Evolutionary conservation across 2,888 invertebrate species (phyloP), one percentile per base, ranked within the genome.

Genomic region (Cylindroiulus punctatus): DNA sequence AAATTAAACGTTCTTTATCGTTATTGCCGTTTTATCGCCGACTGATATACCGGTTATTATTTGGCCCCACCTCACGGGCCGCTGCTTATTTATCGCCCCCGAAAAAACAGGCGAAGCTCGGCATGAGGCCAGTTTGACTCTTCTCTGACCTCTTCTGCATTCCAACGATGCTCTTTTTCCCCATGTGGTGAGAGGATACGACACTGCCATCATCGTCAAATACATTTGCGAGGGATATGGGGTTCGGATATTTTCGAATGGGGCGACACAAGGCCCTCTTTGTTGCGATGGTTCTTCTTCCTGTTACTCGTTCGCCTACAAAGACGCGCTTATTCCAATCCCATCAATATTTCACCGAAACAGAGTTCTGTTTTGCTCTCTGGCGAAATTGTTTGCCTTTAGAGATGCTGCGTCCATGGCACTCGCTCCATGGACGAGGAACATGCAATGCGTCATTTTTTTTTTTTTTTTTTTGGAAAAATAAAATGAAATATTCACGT

Each of bases 101-200:
- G 76, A 76, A 76, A 57, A 76, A 76, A 30, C 7, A 30, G 76
- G 76, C 76, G 76, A 26, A 76, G 30, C 76, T 76, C 26, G 26
- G 76, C 76, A 76, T 76, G 76, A 30, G 76, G 76, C 76, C n/a
- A 8, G 14, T 76, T 76, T 76, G 65, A 65, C 44, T 42, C 40
- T 40, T 83, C 40, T 36, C 22, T 83, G 36, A 36, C 14, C 40
- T 22, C 40, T 44, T 44, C 40, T 32, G 26, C 83, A 83, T 83
- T 83, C 83, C 83, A 40, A 3, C 17, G 83, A 44, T 83, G 83
- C 40, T 36, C 32, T 36, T 83, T 44, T 22, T 44, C 83, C 83
- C 22, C 83, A 83, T 83, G 44, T 83, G 83, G 83, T 83, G 83
- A 83, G 83, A 83, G n/a, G 83, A 83, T 83, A 83, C 42, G 42